A percentile compares a stretch with the other conserved stretches of the same genome.
These are phyloP conservation scores for Sisyra nigra DNA, from an alignment of 2,888 invertebrate genomes.

Conservation along the genomic window DNA sequence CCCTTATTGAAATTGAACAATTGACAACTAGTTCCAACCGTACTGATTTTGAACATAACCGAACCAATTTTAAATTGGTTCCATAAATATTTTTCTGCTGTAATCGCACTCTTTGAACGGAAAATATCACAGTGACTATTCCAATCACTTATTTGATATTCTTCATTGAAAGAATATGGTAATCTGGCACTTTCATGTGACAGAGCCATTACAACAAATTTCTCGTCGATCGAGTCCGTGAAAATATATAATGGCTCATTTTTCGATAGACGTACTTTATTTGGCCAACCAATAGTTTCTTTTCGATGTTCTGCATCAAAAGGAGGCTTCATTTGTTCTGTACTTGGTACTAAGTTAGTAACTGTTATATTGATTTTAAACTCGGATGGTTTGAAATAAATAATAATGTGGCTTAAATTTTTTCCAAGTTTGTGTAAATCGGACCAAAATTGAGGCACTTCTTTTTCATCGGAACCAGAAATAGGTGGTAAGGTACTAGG, in stretches of 20 bases:
- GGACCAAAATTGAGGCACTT: constrained; percentile 16
- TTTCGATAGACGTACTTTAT: constrained; percentile 13
- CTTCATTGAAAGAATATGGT: background rate
- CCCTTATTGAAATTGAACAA: constrained; percentile 15
- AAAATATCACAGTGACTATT: background rate
- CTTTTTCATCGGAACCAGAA: constrained; percentile 10
- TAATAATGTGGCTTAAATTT: constrained; percentile 15
- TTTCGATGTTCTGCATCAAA: constrained; percentile 9
- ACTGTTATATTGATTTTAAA: constrained; percentile 18
- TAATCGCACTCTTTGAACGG: constrained; percentile 2
- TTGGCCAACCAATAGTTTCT: constrained; percentile 13
- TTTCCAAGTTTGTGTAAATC: constrained; percentile 18
- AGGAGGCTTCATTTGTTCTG: constrained; percentile 3
- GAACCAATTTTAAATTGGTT: constrained; percentile 15
- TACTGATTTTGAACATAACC: constrained; percentile 15
- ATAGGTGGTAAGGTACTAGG: constrained; percentile 10
- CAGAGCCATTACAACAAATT: constrained; percentile 19
- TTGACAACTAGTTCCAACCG: constrained; percentile 17
- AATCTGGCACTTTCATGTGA: constrained; percentile 16
- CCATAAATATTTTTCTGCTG: constrained; percentile 22
- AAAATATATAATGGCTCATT: constrained; percentile 23
- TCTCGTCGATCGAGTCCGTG: constrained; percentile 19
- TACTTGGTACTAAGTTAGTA: background rate
- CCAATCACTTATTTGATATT: background rate
- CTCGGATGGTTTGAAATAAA: constrained; percentile 21